These are phyloP conservation scores for Drosophila multiciliata DNA, from an alignment of 2,888 invertebrate genomes.

Conservation along the genomic window DNA sequence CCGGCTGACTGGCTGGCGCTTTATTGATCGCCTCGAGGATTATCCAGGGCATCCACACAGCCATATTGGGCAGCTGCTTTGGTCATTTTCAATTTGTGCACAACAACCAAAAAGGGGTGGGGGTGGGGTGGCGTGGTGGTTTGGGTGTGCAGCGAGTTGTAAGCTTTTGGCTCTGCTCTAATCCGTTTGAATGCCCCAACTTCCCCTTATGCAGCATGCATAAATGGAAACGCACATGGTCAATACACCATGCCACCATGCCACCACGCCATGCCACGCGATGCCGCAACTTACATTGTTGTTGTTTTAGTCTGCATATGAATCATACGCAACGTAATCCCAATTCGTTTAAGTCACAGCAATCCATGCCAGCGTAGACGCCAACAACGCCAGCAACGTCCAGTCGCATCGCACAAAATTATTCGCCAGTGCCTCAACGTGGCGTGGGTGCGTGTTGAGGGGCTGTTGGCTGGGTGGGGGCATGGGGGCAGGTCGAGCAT, in stretches of 20 bases:
- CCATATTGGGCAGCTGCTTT: constrained; percentile 70
- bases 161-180: constrained; percentile 65
- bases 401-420: constrained; percentile 52
- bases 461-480: background rate
- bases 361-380: constrained; percentile 72
- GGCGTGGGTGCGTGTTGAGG: background rate
- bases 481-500: constrained; percentile 62
- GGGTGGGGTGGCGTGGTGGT: background rate
- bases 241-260: constrained; percentile 34
- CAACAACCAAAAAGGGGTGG: constrained; percentile 7
- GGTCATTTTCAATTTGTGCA: constrained; percentile 76
- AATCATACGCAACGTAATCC: constrained; percentile 81
- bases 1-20: constrained; percentile 48
- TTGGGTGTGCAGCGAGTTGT: constrained; percentile 14
- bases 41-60: constrained; percentile 66
- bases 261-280: constrained; percentile 32
- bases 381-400: constrained; percentile 42
- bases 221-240: constrained; percentile 59
- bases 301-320: constrained; percentile 79
- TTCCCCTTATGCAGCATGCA: constrained; percentile 58
- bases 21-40: constrained; percentile 76
- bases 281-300: constrained; percentile 35
- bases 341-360: constrained; percentile 80
- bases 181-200: constrained; percentile 70
- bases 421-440: constrained; percentile 42